Evolutionary conservation across 2,888 invertebrate genomes (phyloP).

Genomic region (Ochropleura plecta): DNA sequence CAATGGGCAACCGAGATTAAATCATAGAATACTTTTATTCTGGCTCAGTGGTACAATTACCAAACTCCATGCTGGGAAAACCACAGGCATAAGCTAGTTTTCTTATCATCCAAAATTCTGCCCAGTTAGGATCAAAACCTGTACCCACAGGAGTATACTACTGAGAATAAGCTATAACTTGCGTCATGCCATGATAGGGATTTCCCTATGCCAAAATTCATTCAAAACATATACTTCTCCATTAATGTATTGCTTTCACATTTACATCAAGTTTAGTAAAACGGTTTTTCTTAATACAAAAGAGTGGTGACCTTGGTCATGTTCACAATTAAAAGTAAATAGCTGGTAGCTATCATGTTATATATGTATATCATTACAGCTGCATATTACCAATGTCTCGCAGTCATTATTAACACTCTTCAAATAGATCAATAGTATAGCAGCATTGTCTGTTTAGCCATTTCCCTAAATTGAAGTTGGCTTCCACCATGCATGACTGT

Average conservation of each 20-base stretch:
- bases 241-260: not conserved
- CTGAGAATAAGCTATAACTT: no score
- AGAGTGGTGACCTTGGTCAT: not conserved
- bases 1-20: not conserved
- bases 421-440: not conserved
- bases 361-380: slow-evolving; percentile 14
- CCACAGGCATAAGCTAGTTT: not conserved
- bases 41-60: not conserved
- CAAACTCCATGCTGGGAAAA: not conserved
- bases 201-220: not conserved
- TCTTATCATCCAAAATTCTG: not conserved
- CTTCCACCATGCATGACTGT: no score
- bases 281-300: not conserved
- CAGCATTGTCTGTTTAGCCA: no score
- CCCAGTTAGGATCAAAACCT: not conserved
- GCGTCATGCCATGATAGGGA: no score
- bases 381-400: slow-evolving; percentile 8
- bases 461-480: no score
- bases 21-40: not conserved
- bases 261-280: not conserved
- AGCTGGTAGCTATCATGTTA: not conserved
- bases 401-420: not conserved
- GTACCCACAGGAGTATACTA: no score
- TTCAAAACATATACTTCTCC: not conserved
- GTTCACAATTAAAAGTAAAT: slow-evolving; percentile 2